A percentile compares a stretch with the other conserved stretches of the same genome.
Evolutionary conservation across 2,113 vertebrate genomes (phyloP).

Genomic region (Eonycteris spelaea): DNA sequence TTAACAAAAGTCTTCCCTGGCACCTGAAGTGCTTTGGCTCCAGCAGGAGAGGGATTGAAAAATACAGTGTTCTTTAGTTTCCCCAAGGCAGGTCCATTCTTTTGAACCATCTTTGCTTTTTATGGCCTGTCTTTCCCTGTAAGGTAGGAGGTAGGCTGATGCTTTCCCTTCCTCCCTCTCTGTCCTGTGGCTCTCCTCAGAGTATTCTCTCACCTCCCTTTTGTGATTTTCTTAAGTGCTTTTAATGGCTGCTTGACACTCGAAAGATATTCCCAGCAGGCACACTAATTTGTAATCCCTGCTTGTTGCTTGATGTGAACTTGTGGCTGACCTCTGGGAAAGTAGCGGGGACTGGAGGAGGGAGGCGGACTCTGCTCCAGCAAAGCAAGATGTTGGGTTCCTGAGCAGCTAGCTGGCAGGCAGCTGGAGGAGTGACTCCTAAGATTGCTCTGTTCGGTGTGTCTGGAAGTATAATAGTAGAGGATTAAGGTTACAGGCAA

Average conservation of each 20-base stretch:
- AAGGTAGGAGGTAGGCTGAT: neutral
- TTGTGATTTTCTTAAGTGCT: conserved; percentile 56
- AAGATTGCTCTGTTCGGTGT: neutral
- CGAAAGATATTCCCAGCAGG: conserved; percentile 11
- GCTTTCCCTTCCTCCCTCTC: neutral
- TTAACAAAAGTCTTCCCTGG: neutral
- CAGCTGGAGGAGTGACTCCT: neutral
- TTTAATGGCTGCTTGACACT: conserved; percentile 57
- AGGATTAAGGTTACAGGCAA: neutral
- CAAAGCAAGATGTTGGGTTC: neutral
- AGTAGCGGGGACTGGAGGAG: neutral
- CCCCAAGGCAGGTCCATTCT: neutral
- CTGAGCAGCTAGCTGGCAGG: neutral
- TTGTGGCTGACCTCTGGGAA: conserved; percentile 44
- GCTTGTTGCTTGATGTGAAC: conserved; percentile 17
- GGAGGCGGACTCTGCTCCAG: neutral
- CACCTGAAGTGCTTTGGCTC: neutral
- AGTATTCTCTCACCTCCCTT: conserved; percentile 21
- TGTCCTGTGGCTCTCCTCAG: neutral
- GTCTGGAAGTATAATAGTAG: conserved; percentile 11
- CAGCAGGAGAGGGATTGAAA: neutral
- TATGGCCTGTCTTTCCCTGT: neutral
- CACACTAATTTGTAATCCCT: conserved; percentile 52
- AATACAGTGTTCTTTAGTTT: neutral
- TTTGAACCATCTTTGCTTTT: neutral